These are phyloP conservation scores for Pachyuromys duprasi DNA, from an alignment of 2,797 vertebrate species.

Conservation along the genomic window DNA sequence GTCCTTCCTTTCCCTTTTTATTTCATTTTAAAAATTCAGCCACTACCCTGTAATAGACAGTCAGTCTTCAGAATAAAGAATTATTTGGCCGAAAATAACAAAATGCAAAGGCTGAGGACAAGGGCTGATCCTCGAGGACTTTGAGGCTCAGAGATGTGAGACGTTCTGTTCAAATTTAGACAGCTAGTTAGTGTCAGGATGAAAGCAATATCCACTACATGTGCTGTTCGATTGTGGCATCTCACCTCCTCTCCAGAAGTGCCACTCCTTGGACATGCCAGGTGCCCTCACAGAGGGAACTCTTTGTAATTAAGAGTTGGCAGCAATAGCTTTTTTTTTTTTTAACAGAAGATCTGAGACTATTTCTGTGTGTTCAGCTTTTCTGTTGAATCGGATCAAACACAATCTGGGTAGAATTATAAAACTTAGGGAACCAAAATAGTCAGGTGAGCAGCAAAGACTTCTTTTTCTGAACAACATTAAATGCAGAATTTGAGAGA, in stretches of 20 bases:
- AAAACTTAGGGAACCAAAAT: conserved; percentile 13
- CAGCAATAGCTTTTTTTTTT: not conserved
- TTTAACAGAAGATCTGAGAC: not conserved
- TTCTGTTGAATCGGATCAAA: not conserved
- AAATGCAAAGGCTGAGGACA: not conserved
- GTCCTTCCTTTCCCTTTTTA: no score
- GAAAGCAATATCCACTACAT: not conserved
- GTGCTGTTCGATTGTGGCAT: not conserved
- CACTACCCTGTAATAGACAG: not conserved
- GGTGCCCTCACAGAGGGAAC: not conserved
- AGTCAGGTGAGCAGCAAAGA: not conserved
- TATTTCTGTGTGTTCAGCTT: not conserved
- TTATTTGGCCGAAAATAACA: not conserved
- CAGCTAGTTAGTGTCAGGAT: not conserved
- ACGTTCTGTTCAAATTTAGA: not conserved
- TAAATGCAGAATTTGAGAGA: not conserved
- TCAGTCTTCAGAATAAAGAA: not conserved
- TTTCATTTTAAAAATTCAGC: no score
- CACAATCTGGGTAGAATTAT: not conserved
- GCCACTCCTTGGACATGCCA: not conserved
- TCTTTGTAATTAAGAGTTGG: not conserved
- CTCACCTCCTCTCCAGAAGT: not conserved
- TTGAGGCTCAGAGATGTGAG: not conserved
- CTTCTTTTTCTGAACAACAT: conserved; percentile 21
- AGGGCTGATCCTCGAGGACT: not conserved